Base-by-base conservation (phyloP, 2,888 invertebrate genomes). In the Nesidiocoris tenuis region DNA sequence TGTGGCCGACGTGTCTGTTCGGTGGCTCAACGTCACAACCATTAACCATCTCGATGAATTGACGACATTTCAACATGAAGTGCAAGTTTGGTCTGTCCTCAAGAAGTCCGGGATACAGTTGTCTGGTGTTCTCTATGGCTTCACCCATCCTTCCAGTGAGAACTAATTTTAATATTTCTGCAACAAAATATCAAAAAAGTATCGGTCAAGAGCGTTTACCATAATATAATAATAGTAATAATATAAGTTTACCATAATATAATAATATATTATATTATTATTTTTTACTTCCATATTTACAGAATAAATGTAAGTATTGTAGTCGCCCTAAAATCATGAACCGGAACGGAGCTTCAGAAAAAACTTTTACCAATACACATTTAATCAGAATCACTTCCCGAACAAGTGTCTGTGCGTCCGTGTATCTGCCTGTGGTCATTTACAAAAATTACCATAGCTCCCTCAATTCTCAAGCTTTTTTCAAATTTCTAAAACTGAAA, bases 1-100 rank as follows among this genome's bases (percentile, higher is more conserved):
- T 91, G 84, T 90, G 90, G 55, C 77, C 78, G 76, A 78, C 77
- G 18, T 75, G 77, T 0, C 61, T 64, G 54, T 67, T 74, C 17
- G 71, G 39, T 9, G 77, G 75, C 17, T 90, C 92, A 63, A 90
- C 88, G 85, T 95, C 95, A 74, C 93, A 90, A 76, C 95, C 95
- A 84, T 94, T 94, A 80, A 98, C 95, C 96, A 98, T 97, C 86
- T 99, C 98, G 56, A 98, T 94, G 86, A 99, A 99, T 87, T 99
- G 98, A 79, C 98, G 91, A 83, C 97, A 97, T 86, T 97, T 97
- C 82, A 98, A 89, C 87, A 94, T 91, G 86, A 99, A 98, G 84
- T 95, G 88, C 81, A 98, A 88, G 85, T 96, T 95, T 81, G 90
- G 90, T 86, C 97, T 94, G 76, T 90, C 88, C 84, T 97, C 96